These are phyloP conservation scores for Lepus europaeus DNA, from an alignment of 2,113 vertebrate species.

Conservation along the genomic window DNA sequence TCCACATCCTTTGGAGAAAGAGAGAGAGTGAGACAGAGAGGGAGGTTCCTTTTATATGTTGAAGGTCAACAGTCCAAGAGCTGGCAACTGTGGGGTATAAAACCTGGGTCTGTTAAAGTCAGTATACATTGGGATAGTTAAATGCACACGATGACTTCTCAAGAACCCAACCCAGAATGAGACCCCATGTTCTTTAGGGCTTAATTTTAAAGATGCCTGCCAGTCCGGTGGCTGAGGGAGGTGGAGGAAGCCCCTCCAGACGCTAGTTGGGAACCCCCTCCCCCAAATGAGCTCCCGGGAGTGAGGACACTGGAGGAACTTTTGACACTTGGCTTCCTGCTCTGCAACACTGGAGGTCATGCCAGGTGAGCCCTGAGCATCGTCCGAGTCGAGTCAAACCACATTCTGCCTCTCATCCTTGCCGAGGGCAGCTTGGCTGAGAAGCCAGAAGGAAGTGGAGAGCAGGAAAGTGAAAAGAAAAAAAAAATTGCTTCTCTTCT, in stretches of 20 bases:
- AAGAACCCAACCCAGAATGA: not conserved
- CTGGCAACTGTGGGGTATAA: not conserved
- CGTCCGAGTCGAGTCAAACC: not conserved
- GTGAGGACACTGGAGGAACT: not conserved
- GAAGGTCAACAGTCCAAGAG: constrained; percentile 47
- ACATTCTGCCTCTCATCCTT: not conserved
- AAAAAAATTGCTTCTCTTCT: not conserved
- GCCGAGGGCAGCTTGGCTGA: not conserved
- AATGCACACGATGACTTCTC: not conserved
- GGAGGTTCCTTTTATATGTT: not conserved
- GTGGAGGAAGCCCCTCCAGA: not conserved
- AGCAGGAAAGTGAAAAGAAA: not conserved
- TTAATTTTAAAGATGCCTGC: constrained; percentile 68
- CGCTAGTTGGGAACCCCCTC: not conserved
- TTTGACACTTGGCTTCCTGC: not conserved
- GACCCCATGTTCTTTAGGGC: not conserved
- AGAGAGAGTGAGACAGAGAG: not conserved
- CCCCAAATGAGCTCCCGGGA: not conserved
- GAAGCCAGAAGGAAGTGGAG: not conserved
- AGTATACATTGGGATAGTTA: not conserved
- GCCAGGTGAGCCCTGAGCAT: not conserved
- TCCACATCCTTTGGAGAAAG: constrained; percentile 73
- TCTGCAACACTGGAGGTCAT: not conserved
- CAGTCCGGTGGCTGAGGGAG: not conserved
- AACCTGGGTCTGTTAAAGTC: not conserved